Conservation (phyloP, 2,888 invertebrate species). For the Sminthurinus aureus region DNA sequence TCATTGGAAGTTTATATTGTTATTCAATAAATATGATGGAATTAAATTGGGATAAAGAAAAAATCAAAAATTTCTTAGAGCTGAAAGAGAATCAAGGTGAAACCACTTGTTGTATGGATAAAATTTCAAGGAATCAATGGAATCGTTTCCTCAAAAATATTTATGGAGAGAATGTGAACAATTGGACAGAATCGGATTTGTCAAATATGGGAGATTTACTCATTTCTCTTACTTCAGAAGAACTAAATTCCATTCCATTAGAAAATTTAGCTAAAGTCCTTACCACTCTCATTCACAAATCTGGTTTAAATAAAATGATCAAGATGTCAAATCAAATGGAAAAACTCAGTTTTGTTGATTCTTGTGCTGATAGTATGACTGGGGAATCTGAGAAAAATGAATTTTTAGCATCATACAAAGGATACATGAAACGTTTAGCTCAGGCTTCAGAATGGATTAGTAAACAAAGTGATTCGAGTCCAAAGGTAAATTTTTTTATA, state of each 20-base stretch:
- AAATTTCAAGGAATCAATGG: slow-evolving; percentile 46
- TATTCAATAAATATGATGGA: slow-evolving; percentile 47
- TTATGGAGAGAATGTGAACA: slow-evolving; percentile 54
- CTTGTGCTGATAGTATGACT: slow-evolving; percentile 42
- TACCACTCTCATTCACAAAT: slow-evolving; percentile 50
- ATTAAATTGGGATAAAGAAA: slow-evolving; percentile 38
- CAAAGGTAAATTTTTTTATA: slow-evolving; percentile 16
- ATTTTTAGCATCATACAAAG: slow-evolving; percentile 45
- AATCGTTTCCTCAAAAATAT: slow-evolving; percentile 44
- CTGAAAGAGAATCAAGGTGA: slow-evolving; percentile 48
- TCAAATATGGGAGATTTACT: slow-evolving; percentile 54
- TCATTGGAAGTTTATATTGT: slow-evolving; percentile 54
- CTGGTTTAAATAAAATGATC: slow-evolving; percentile 36
- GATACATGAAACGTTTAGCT: slow-evolving; percentile 50
- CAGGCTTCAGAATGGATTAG: slow-evolving; percentile 54
- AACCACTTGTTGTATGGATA: slow-evolving; percentile 55
- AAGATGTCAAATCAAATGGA: slow-evolving; percentile 45
- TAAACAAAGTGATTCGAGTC: neutral
- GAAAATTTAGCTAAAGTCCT: slow-evolving; percentile 51
- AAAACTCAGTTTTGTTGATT: slow-evolving; percentile 43
- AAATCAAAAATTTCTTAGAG: slow-evolving; percentile 52
- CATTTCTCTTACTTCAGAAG: slow-evolving; percentile 48
- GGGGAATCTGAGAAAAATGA: slow-evolving; percentile 45
- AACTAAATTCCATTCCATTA: slow-evolving; percentile 48
- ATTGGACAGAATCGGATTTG: slow-evolving; percentile 54